Percentiles rank a stretch among this genome's conserved stretches.
phyloP scores from a whole-genome alignment of 1,140 invertebrate species.

The Drosophila malerkotliana region DNA sequence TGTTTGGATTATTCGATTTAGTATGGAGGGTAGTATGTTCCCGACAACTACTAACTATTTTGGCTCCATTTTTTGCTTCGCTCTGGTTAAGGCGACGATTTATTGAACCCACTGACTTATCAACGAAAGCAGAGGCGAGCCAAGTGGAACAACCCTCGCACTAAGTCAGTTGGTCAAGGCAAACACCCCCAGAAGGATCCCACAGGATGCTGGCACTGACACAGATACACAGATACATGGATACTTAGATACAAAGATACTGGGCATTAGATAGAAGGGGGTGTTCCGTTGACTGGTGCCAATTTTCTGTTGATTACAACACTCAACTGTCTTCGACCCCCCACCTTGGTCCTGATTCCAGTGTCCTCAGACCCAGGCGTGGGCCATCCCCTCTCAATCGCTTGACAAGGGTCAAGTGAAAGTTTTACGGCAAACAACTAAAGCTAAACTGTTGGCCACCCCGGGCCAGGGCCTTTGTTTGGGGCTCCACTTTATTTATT shows the following conservation, averaged over 20 bases:
- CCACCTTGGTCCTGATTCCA: conserved; percentile 33
- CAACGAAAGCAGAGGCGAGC: conserved; percentile 28
- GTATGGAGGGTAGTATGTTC: conserved; percentile 28
- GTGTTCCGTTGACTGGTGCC: conserved; percentile 60
- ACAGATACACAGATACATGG: conserved; percentile 54
- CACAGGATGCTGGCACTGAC: conserved; percentile 60
- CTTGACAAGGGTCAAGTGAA: conserved; percentile 76
- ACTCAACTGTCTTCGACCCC: conserved; percentile 36
- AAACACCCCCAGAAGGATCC: conserved; percentile 36
- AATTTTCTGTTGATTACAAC: conserved; percentile 77
- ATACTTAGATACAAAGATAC: conserved; percentile 21
- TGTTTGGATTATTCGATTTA: conserved; percentile 33
- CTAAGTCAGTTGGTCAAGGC: conserved; percentile 61
- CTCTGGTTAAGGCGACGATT: conserved; percentile 57
- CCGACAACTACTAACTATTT: conserved; percentile 34
- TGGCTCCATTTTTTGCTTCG: conserved; percentile 14
- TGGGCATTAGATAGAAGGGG: background rate
- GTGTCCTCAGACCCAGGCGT: background rate
- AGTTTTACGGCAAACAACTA: conserved; percentile 64
- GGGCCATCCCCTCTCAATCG: background rate
- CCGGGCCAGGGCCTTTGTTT: conserved; percentile 8
- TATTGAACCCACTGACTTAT: conserved; percentile 67
- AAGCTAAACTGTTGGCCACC: conserved; percentile 52
- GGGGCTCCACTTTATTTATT: conserved; percentile 58
- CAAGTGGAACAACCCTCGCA: conserved; percentile 55